These are phyloP conservation scores for Thaumatotibia leucotreta DNA, from an alignment of 1,140 invertebrate species.

Conservation along the genomic window DNA sequence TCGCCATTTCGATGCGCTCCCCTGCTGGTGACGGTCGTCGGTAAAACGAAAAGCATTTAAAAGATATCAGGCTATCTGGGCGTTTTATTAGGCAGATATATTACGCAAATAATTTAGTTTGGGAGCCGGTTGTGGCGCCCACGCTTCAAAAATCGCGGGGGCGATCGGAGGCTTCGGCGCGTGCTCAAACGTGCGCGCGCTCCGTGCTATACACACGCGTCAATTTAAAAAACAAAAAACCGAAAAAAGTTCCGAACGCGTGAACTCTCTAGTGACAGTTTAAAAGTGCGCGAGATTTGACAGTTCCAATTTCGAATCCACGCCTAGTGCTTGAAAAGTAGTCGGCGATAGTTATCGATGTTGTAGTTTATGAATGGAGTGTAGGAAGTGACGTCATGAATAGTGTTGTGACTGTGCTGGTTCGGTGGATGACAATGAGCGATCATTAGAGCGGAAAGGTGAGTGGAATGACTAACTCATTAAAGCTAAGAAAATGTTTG, in stretches of 20 bases:
- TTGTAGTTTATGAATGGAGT: slow-evolving; percentile 68
- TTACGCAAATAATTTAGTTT: slow-evolving; percentile 68
- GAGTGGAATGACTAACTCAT: slow-evolving; percentile 50
- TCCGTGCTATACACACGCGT: slow-evolving; percentile 57
- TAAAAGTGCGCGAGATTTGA: slow-evolving; percentile 6
- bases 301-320: slow-evolving; percentile 27
- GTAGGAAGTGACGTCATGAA: slow-evolving; percentile 71
- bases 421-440: slow-evolving; percentile 62
- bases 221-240: slow-evolving; percentile 41
- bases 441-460: slow-evolving; percentile 71
- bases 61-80: neutral
- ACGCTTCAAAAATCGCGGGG: slow-evolving; percentile 66
- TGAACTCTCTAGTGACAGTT: slow-evolving; percentile 33
- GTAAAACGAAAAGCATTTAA: slow-evolving; percentile 30
- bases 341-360: slow-evolving; percentile 33
- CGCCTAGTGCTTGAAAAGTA: slow-evolving; percentile 36
- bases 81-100: slow-evolving; percentile 55
- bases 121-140: slow-evolving; percentile 53
- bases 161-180: slow-evolving; percentile 60
- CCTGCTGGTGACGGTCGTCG: slow-evolving; percentile 60
- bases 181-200: slow-evolving; percentile 63
- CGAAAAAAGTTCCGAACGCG: slow-evolving; percentile 27
- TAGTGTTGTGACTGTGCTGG: slow-evolving; percentile 63
- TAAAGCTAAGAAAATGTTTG: slow-evolving; percentile 39
- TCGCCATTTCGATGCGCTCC: slow-evolving; percentile 67